Evolutionary conservation across 2,888 invertebrate species (phyloP).

Genomic region (Allygus modestus): DNA sequence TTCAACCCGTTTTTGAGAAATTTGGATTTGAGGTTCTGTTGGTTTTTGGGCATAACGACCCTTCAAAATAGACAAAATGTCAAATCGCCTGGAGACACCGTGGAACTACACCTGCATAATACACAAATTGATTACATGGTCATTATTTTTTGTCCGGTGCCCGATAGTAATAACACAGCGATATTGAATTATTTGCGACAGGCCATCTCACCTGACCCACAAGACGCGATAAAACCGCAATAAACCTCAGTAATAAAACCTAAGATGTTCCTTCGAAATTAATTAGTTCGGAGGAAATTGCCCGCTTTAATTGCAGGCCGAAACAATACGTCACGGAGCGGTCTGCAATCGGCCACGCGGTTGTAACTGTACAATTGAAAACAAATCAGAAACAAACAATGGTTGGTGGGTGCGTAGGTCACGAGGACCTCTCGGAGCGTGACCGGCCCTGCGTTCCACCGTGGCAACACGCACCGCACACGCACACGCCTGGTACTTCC

Average conservation of each 20-base stretch:
- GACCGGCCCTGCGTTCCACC: not conserved
- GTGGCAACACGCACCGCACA: not conserved
- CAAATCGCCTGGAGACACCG: too few relatives aligned
- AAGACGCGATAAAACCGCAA: too few relatives aligned
- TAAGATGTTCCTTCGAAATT: not conserved
- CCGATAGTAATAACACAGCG: too few relatives aligned
- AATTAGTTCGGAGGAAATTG: constrained; percentile 15
- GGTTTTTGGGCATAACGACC: too few relatives aligned
- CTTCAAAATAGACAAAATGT: too few relatives aligned
- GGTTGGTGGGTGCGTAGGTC: constrained; percentile 41
- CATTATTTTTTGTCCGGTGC: too few relatives aligned
- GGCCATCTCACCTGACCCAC: too few relatives aligned
- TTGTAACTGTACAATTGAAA: constrained; percentile 48
- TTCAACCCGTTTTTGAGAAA: too few relatives aligned
- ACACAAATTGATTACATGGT: too few relatives aligned
- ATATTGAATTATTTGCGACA: too few relatives aligned
- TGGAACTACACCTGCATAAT: too few relatives aligned
- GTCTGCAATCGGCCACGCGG: not conserved
- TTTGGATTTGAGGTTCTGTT: too few relatives aligned
- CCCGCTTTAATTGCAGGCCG: not conserved
- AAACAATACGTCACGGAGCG: not conserved
- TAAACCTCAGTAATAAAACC: not conserved
- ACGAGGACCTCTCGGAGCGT: not conserved
- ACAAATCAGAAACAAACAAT: constrained; percentile 49
- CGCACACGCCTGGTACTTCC: not conserved